phyloP scores from a whole-genome alignment of 37 sponge, comb jelly and placozoan genomes.

The Amphimedon queenslandica region DNA sequence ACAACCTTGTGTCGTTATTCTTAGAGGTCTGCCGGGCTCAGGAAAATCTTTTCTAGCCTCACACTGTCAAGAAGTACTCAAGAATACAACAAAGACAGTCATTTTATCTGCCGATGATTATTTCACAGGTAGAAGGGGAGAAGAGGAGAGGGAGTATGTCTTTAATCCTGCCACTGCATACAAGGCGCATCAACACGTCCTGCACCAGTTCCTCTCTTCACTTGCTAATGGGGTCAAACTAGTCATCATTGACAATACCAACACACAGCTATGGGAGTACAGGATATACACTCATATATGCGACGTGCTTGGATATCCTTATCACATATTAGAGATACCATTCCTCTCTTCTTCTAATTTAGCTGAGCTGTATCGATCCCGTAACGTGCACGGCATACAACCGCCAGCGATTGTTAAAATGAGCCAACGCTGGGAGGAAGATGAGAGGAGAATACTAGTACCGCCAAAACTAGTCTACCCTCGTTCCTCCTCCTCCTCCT shows the following conservation, averaged over 20 bases:
- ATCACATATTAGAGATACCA: slow-evolving; percentile 61
- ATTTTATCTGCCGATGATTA: slow-evolving; percentile 75
- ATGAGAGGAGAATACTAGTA: slow-evolving; percentile 40
- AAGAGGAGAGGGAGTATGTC: slow-evolving; percentile 29
- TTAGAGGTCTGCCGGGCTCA: slow-evolving; percentile 83
- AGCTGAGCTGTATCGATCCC: slow-evolving; percentile 26
- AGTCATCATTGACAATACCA: slow-evolving; percentile 83
- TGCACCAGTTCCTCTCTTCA: slow-evolving; percentile 37
- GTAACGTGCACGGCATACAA: slow-evolving; percentile 63
- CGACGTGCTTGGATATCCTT: slow-evolving; percentile 25
- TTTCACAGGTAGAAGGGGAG: slow-evolving; percentile 31
- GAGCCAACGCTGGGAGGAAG: slow-evolving; percentile 64
- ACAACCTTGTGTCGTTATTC: slow-evolving; percentile 45
- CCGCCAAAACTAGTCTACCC: slow-evolving; percentile 61
- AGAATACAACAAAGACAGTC: slow-evolving; percentile 14
- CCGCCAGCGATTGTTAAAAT: slow-evolving; percentile 14
- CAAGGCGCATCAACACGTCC: slow-evolving; percentile 66
- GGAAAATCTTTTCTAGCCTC: slow-evolving; percentile 74
- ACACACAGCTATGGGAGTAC: slow-evolving; percentile 80
- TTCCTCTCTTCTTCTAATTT: slow-evolving; percentile 29
- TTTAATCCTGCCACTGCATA: slow-evolving; percentile 40
- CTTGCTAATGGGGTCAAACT: slow-evolving; percentile 31
- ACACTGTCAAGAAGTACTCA: slow-evolving; percentile 34
- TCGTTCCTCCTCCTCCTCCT: not conserved
- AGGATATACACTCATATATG: slow-evolving; percentile 49